These are phyloP conservation scores for Caenorhabditis sp. DNA, from an alignment of 2,888 invertebrate species.

Conservation along the genomic window DNA sequence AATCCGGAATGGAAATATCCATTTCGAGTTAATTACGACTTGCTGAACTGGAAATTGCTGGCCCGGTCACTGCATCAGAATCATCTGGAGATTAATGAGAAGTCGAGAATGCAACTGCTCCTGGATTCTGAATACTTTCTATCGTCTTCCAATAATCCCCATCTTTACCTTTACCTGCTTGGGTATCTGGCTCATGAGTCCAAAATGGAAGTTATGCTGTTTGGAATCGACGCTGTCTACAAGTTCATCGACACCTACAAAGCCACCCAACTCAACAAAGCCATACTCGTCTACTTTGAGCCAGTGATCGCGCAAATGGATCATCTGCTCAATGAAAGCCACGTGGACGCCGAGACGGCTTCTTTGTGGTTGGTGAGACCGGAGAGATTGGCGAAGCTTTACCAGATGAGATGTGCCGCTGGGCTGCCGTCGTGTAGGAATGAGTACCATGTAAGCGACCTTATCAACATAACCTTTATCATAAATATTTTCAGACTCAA, in stretches of 20 bases:
- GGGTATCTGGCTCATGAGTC: conserved; percentile 78
- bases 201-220: conserved; percentile 78
- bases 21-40: conserved; percentile 81
- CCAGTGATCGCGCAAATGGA: conserved; percentile 79
- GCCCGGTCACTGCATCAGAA: conserved; percentile 77
- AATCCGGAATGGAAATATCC: conserved; percentile 82
- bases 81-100: conserved; percentile 75
- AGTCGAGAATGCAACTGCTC: conserved; percentile 80
- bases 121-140: conserved; percentile 79
- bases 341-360: conserved; percentile 76
- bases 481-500: conserved; percentile 68
- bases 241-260: conserved; percentile 75
- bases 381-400: conserved; percentile 77
- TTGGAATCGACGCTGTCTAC: conserved; percentile 80
- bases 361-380: conserved; percentile 80
- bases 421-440: conserved; percentile 77
- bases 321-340: conserved; percentile 71
- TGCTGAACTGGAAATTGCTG: conserved; percentile 80
- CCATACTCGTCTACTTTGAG: conserved; percentile 75
- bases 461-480: too few species aligned
- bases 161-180: conserved; percentile 68
- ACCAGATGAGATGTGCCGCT: conserved; percentile 81
- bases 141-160: conserved; percentile 75
- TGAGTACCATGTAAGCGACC: conserved; percentile 74
- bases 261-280: conserved; percentile 67